Base-by-base conservation (phyloP, 2,797 vertebrate species). In the Sebastes umbrosus region DNA sequence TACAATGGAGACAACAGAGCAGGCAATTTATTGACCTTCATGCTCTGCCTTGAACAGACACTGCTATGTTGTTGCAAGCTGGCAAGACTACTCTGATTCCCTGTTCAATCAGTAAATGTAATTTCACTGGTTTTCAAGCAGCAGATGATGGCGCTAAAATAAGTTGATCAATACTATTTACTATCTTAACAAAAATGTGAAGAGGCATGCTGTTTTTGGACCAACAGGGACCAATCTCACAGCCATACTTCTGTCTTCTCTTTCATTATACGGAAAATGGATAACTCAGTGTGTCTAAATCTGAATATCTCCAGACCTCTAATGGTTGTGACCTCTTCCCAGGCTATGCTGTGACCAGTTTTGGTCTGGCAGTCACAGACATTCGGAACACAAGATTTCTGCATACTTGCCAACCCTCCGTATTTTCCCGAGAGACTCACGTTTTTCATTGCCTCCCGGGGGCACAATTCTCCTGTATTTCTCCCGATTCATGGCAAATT, bases 1-100 rank as follows among this genome's bases (percentile, higher is more conserved):
- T 31, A 62, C 65, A 83, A 46, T 31, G 43, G 55, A 63, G 55
- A 63, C 58, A 73, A 65, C 31, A 31, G 36, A 69, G 36, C 46
- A 72, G 24, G 11, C 36, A 32, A 13, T 18, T 18, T 68, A 69
- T 65, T 62, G 57, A 82, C 81, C 65, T 79, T 84, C 46, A 46
- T 43, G 78, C 25, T 46, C 4, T 60, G 29, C 69, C 67, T 69
- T 82, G 34, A 80, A 34, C 36, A 16, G 27, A 55, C 57, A 54
- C 67, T 12, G n/a, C 24, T 70, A 13, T 46, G 52, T 75, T 68
- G 24, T 32, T 20, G n/a, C 32, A 36, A 6, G 31, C 16, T 24
- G 6, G 16, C 18, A 58, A 59, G 34, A 34, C 3, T 2, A 7
- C 24, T 34, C 16, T 8, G 62, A 67, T 22, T 67, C 36, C 25